Conservation (phyloP, 2,797 vertebrate species). For the Esox lucius region DNA sequence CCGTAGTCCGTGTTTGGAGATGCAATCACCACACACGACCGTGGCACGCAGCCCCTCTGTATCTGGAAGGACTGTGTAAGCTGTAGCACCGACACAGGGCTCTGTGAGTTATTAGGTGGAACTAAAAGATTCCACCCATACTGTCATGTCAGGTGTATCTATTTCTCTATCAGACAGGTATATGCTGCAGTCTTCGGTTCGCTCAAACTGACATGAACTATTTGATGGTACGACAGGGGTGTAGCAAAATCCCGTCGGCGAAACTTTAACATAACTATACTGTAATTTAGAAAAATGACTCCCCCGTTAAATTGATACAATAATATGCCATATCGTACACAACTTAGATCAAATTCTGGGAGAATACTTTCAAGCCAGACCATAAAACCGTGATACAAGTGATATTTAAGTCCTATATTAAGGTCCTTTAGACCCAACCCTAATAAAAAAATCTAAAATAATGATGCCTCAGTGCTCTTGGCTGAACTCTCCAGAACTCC, state of each 20-base stretch:
- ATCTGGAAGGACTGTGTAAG: background rate
- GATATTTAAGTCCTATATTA: too few relatives aligned
- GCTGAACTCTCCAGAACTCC: too few relatives aligned
- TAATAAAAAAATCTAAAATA: too few relatives aligned
- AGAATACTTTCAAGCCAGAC: slow-evolving; percentile 1
- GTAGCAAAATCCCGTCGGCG: background rate
- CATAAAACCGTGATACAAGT: background rate
- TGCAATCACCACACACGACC: background rate
- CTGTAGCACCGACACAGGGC: background rate
- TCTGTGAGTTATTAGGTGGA: background rate
- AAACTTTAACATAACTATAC: background rate
- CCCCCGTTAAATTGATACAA: background rate
- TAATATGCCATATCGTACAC: background rate
- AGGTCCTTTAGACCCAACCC: too few relatives aligned
- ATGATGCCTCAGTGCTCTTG: too few relatives aligned
- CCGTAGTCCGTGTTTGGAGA: background rate
- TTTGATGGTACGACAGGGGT: background rate
- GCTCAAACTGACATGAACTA: background rate
- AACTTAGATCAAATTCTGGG: background rate
- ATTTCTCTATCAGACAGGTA: background rate
- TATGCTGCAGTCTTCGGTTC: background rate
- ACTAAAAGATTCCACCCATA: background rate
- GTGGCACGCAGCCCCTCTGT: slow-evolving; percentile 5
- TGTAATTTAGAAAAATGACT: background rate
- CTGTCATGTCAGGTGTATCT: background rate